Evolutionary conservation across 2,888 invertebrate genomes (phyloP).

Genomic region (Apamea monoglypha): DNA sequence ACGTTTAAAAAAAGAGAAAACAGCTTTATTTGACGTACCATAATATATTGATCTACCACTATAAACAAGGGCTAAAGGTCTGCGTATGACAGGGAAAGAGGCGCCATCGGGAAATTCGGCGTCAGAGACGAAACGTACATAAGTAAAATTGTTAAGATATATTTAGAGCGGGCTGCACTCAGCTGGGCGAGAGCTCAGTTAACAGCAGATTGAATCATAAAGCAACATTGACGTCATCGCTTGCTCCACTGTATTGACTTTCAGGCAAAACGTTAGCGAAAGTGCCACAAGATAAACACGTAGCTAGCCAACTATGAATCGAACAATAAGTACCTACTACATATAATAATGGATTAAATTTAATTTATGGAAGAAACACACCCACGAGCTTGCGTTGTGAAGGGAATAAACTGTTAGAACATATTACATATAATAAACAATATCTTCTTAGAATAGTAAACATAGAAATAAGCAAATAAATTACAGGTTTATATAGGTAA

Average conservation of each 20-base stretch:
- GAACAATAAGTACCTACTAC: conserved; percentile 59
- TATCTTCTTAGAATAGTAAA: conserved; percentile 36
- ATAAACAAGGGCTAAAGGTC: conserved; percentile 14
- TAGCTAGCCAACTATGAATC: conserved; percentile 64
- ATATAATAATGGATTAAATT: conserved; percentile 62
- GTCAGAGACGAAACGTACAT: conserved; percentile 71
- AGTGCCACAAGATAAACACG: conserved; percentile 74
- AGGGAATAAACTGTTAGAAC: conserved; percentile 58
- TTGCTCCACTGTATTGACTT: conserved; percentile 78
- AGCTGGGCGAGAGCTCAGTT: conserved; percentile 84
- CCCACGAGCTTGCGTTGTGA: conserved; percentile 50
- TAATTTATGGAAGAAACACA: conserved; percentile 55
- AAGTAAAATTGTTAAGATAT: conserved; percentile 84
- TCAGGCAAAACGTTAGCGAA: conserved; percentile 74
- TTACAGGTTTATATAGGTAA: not conserved
- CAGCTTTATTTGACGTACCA: not conserved
- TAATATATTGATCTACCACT: conserved; percentile 8
- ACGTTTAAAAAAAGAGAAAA: not conserved
- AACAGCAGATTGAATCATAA: conserved; percentile 87
- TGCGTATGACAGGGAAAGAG: conserved; percentile 15
- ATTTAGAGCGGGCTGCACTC: conserved; percentile 87
- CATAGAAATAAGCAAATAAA: conserved; percentile 13
- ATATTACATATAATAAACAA: conserved; percentile 27
- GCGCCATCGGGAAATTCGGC: conserved; percentile 60
- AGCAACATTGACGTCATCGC: conserved; percentile 87